These are phyloP conservation scores for Pelosia muscerda DNA, from an alignment of 2,888 invertebrate genomes.

Conservation along the genomic window DNA sequence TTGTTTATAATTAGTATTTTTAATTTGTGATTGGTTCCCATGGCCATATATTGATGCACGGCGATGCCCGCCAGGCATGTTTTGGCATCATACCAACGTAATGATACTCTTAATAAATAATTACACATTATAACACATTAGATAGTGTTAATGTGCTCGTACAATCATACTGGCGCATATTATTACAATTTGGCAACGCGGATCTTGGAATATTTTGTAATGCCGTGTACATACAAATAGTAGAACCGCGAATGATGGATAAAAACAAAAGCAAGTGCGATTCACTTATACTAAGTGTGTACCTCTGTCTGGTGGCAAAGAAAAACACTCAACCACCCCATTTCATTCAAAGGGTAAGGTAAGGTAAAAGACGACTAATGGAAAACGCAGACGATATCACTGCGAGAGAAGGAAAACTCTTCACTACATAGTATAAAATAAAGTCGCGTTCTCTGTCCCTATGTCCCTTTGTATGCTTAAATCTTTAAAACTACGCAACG, in stretches of 20 bases:
- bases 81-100: constrained; percentile 35
- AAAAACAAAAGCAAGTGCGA: no score
- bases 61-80: constrained; percentile 32
- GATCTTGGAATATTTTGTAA: not conserved
- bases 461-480: no score
- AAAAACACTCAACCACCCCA: no score
- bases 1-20: not conserved
- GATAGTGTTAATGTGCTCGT: constrained; percentile 14
- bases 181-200: constrained; percentile 2
- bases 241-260: not conserved
- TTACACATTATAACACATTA: constrained; percentile 40
- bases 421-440: no score
- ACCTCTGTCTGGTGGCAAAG: no score
- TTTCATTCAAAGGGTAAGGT: no score
- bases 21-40: constrained; percentile 35
- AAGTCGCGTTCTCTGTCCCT: no score
- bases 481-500: no score
- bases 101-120: constrained; percentile 27
- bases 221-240: not conserved
- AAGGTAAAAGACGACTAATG: no score
- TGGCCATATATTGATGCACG: constrained; percentile 30
- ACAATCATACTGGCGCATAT: constrained; percentile 9
- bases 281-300: no score
- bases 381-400: no score
- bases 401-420: no score